phyloP scores from a whole-genome alignment of 2,888 invertebrate species.

The Hylaea fasciaria region DNA sequence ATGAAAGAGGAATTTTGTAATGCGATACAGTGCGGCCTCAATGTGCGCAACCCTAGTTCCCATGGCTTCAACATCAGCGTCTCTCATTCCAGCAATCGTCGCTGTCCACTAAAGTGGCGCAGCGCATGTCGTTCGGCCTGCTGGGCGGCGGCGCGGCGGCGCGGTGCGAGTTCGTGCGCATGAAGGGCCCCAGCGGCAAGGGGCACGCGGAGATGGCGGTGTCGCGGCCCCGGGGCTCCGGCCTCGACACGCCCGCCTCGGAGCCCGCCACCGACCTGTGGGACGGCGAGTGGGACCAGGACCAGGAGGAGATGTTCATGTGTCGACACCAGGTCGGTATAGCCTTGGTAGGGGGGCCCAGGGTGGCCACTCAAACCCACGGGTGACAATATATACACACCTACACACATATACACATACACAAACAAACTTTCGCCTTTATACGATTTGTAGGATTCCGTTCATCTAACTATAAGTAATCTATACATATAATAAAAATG shows the following conservation, averaged over 20 bases:
- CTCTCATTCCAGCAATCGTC: constrained; percentile 93
- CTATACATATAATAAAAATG: no score
- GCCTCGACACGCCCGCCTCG: constrained; percentile 97
- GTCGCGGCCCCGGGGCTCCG: constrained; percentile 95
- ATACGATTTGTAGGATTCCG: no score
- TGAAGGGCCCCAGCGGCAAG: constrained; percentile 99
- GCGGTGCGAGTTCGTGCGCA: constrained; percentile 98
- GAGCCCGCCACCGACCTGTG: constrained; percentile 96
- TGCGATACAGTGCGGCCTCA: no score
- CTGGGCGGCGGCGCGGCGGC: constrained; percentile 91
- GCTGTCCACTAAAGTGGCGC: constrained; percentile 96
- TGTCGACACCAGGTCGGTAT: constrained; percentile 89
- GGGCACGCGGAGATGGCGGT: constrained; percentile 98
- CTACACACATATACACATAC: no score
- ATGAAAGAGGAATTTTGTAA: no score
- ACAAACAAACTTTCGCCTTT: no score
- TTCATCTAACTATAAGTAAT: no score
- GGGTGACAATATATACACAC: no score
- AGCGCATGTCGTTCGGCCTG: constrained; percentile 97
- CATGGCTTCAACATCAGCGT: no score
- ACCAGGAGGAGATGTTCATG: constrained; percentile 92
- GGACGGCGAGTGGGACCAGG: constrained; percentile 96
- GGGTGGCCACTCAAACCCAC: no score
- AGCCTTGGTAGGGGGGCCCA: not conserved
- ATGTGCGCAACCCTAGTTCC: no score